Base-by-base conservation (phyloP, 2,797 vertebrate species). In the Aldrovandia affinis region DNA sequence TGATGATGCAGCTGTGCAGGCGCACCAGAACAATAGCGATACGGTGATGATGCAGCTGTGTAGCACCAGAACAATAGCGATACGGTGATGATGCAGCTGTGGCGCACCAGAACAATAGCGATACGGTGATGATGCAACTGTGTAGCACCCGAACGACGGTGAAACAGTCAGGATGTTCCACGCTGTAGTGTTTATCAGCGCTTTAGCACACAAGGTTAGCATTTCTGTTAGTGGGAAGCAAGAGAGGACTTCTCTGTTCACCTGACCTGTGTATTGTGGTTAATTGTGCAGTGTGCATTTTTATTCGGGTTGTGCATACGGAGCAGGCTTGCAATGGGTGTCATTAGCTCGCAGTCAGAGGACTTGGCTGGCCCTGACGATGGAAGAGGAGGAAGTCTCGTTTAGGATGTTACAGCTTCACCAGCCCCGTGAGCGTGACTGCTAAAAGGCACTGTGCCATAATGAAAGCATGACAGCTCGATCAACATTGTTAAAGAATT, bases 381-480 rank as follows among this genome's bases (percentile, higher is more conserved):
- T 18, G 39, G 28, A 4, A 47, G n/a, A 22, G 36, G 25, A n/a
- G 57, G 36, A 81, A 73, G 50, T 83, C 92, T 92, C 90, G 68
- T 90, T 90, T 81, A 61, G 93, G 95, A 94, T 94, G 95, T 94
- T 95, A 94, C 93, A 94, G 94, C 94, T 92, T 92, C 95, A 94
- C 95, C 6, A 39, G 63, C 25, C 68, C 93, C 94, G 93, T 93
- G 95, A 94, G 95, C 95, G 95, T 94, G 95, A 94, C 96, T 95
- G 95, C 96, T 97, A 96, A 98, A 97, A 97, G 95, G 94, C 93
- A 96, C 95, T 96, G 96, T 97, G 96, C 96, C 94, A 94, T 96
- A 96, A 95, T 97, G 96, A 98, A 97, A 97, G 96, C 96, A 95
- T 97, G 97, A 97, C 97, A 97, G 96, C 97, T 97, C 97, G 96